Percentiles rank a stretch among this genome's conserved stretches.
phyloP scores from a whole-genome alignment of 2,113 vertebrate genomes.

The Crotalus horridus region DNA sequence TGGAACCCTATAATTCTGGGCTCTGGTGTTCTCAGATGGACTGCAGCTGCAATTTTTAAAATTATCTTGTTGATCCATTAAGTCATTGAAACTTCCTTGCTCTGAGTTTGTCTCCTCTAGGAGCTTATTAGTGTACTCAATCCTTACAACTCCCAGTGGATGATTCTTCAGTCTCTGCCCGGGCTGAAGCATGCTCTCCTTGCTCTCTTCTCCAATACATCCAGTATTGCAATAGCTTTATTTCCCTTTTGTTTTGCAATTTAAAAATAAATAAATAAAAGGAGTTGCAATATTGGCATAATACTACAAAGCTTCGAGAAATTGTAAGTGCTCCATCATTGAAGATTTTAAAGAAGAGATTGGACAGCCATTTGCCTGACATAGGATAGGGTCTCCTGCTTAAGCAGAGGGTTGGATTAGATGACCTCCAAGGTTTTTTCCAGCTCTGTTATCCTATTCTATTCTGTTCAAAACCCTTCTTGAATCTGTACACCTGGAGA shows the following conservation, averaged over 20 bases:
- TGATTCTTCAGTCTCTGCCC: neutral
- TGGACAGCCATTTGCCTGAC: neutral
- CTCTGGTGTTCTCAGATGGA: neutral
- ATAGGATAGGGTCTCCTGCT: neutral
- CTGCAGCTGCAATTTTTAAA: neutral
- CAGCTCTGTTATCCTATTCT: neutral
- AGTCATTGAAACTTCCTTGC: neutral
- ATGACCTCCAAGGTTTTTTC: neutral
- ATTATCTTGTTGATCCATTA: neutral
- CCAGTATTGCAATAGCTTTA: neutral
- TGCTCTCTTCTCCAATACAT: neutral
- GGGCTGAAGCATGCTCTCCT: neutral
- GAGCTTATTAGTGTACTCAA: neutral
- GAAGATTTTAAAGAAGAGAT: neutral
- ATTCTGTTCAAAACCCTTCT: neutral
- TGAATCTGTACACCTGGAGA: neutral
- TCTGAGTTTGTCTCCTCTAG: neutral
- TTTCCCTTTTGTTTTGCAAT: neutral
- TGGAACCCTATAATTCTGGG: neutral
- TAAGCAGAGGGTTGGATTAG: neutral
- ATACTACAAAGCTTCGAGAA: neutral
- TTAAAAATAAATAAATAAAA: neutral
- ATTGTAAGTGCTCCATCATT: neutral
- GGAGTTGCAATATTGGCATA: neutral
- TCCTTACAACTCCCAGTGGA: neutral